Evolutionary conservation across 1,140 invertebrate genomes (phyloP).

Genomic region (Drosophila simulans): DNA sequence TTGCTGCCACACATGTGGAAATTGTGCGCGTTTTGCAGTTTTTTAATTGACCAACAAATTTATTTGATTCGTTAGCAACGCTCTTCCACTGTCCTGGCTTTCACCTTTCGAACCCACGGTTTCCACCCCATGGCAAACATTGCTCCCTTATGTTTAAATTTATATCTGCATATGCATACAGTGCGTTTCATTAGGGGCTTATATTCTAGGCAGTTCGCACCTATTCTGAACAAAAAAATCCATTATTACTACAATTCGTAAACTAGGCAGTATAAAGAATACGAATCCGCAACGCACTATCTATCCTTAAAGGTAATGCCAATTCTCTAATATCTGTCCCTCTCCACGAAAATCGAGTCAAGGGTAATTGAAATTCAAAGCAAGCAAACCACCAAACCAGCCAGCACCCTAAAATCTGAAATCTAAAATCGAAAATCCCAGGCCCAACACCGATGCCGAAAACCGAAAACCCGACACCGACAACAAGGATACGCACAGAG

Average conservation of each 20-base stretch:
- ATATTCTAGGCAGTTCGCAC: too few relatives aligned
- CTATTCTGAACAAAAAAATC: too few relatives aligned
- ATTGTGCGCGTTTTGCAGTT: constrained; percentile 83
- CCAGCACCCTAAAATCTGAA: constrained; percentile 12
- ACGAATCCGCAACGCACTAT: not conserved
- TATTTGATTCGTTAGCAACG: constrained; percentile 82
- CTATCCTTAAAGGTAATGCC: constrained; percentile 11
- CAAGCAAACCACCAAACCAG: constrained; percentile 16
- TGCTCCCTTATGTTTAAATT: constrained; percentile 1
- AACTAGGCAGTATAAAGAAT: too few relatives aligned
- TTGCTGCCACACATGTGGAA: constrained; percentile 78
- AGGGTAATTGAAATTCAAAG: constrained; percentile 75
- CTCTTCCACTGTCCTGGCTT: constrained; percentile 44
- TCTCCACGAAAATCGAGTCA: not conserved
- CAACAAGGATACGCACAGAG: constrained; percentile 41
- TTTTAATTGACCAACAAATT: constrained; percentile 84
- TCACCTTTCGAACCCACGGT: constrained; percentile 25
- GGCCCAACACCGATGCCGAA: not conserved
- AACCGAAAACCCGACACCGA: not conserved
- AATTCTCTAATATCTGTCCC: not conserved
- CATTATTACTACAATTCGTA: too few relatives aligned
- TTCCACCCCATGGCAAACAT: not conserved
- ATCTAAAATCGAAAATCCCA: constrained; percentile 5
- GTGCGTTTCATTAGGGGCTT: constrained; percentile 2
- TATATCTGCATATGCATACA: constrained; percentile 11